These are phyloP conservation scores for Aldabrachelys gigantea DNA, from an alignment of 2,113 vertebrate species.

Conservation along the genomic window DNA sequence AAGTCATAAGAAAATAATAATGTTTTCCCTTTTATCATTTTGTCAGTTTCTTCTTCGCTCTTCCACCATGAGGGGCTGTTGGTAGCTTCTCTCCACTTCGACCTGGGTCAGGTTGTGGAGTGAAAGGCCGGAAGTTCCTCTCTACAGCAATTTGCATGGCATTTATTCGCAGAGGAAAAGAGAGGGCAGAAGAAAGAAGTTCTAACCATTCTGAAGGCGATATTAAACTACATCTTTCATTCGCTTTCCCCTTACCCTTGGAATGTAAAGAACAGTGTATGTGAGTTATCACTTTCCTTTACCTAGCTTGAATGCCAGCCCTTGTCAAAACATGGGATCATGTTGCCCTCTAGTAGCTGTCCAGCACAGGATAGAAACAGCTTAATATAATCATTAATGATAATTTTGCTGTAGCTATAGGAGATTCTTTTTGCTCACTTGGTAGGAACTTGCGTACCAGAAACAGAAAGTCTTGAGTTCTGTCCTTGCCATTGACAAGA, in stretches of 20 bases:
- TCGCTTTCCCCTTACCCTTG: background rate
- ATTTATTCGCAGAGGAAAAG: too few species aligned
- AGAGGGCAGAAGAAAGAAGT: too few species aligned
- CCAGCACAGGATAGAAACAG: too few species aligned
- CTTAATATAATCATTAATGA: background rate
- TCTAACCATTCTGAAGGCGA: too few species aligned
- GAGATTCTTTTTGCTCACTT: background rate
- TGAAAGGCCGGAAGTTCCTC: background rate
- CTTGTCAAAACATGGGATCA: background rate
- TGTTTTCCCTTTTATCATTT: background rate
- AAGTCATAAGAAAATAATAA: background rate
- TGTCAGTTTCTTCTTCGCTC: background rate
- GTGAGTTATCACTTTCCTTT: background rate
- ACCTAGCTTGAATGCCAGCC: background rate
- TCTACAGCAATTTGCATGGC: background rate
- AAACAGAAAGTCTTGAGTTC: background rate
- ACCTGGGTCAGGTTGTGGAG: background rate
- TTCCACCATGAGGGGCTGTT: background rate
- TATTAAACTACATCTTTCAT: too few species aligned
- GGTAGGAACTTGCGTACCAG: background rate
- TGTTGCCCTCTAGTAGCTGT: background rate
- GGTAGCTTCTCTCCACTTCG: background rate
- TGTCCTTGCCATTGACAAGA: too few species aligned
- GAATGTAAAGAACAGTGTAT: background rate
- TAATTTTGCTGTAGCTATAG: background rate